Percentiles rank a stretch among this genome's conserved stretches.
Conservation (phyloP, 2,797 vertebrate genomes). For the Sus cebifrons region DNA sequence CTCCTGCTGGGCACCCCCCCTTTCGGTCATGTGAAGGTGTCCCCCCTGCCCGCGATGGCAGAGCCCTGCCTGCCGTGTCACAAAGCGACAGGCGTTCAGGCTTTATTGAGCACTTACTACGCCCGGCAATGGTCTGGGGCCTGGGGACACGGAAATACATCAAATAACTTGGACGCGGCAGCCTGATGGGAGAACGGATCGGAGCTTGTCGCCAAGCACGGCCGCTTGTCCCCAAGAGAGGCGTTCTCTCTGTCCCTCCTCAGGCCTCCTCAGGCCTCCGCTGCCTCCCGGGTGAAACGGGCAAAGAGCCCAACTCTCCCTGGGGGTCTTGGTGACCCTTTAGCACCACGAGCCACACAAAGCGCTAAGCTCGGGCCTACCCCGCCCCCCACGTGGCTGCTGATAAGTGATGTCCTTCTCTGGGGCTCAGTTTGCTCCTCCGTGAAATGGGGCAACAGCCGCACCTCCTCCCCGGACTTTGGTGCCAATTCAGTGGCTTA, state of each 20-base stretch:
- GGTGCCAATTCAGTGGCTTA: fast-evolving
- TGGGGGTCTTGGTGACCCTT: neutral
- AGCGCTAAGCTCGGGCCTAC: fast-evolving
- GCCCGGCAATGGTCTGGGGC: fast-evolving
- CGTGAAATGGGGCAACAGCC: neutral
- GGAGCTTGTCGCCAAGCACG: fast-evolving
- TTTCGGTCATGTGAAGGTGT: neutral
- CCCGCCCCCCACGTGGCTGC: fast-evolving
- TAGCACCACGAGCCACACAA: fast-evolving
- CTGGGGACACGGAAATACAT: neutral
- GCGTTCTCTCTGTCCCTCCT: neutral
- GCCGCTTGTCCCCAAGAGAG: neutral
- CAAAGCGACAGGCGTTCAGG: neutral
- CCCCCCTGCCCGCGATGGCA: fast-evolving
- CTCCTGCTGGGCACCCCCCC: neutral
- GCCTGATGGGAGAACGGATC: fast-evolving
- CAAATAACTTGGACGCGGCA: fast-evolving
- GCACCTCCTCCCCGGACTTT: neutral
- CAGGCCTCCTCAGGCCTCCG: fast-evolving
- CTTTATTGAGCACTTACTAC: neutral
- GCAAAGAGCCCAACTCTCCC: neutral
- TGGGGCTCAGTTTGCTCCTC: neutral
- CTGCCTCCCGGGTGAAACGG: fast-evolving
- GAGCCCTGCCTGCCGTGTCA: neutral
- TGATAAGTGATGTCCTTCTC: fast-evolving